Base-by-base conservation (phyloP, 2,797 vertebrate species). In the Characodon lateralis region DNA sequence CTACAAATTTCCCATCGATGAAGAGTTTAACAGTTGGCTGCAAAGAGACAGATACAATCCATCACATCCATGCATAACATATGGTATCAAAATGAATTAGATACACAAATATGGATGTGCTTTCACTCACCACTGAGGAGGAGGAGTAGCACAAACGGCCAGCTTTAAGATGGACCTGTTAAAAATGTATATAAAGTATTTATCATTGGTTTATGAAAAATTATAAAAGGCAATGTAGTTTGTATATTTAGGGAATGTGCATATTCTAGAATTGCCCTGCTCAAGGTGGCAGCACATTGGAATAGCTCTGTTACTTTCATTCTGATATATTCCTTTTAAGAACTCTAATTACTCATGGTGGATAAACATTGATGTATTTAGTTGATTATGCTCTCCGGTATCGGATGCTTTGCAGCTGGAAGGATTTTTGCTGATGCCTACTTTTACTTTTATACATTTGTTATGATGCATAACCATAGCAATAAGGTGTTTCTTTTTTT, bases 1-100 rank as follows among this genome's bases (percentile, higher is more conserved):
- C 98, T 85, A 99, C 91, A 94, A 99, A 99, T 87, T 98, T 98
- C 13, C 98, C 98, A 95, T 98, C 96, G 71, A 99, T 98, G 87
- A 99, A 97, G 83, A 99, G 95, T 87, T 99, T 99, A 56, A 97
- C 97, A 84, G 95, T 96, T 70, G 98, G 95, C 98, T 99, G 93
- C 69, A 20, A 76, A 75, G 73, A 71, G 43, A 8, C 3, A 80
- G 2, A 28, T 80, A 66, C 5, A 6, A 46, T 26, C 6, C 14
- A 46, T 70, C 26, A 81, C 73, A 61, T 13, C 12, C 39, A 31
- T 68, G n/a, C 28, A 43, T 22, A 14, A 56, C 28, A 74, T 31
- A 55, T 75, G 6, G 13, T 35, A 59, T 70, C 5, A 74, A 58
- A 59, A 41, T 48, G 35, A 43, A 71, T 1, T 24, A 12, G 63